Base-by-base conservation (phyloP, 2,888 invertebrate genomes). In the Conus canariensis region DNA sequence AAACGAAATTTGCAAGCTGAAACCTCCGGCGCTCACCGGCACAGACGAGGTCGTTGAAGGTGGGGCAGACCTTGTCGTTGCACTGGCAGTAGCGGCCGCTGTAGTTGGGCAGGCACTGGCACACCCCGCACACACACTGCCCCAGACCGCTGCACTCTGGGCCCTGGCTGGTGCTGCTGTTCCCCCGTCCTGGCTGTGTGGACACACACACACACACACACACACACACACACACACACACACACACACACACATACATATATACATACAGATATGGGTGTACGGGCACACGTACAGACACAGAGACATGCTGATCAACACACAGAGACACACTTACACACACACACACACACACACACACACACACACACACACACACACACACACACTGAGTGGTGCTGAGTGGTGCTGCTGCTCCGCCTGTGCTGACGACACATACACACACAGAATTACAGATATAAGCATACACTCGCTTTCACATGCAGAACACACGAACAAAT, bases 21-120 rank as follows among this genome's bases (percentile, higher is more conserved):
- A 45, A 45, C 45, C 45, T 45, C 45, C 45, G 45, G 45, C 45
- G 45, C 93, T 91, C 80, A 96, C 96, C 96, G 92, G 95, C 96
- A 93, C 97, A 97, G 30, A 97, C 94, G 92, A 96, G 94, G 14
- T 97, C 96, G 92, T 97, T 96, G 94, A 96, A 97, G 92, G 94
- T 95, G 88, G 95, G 94, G 96, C 99, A 99, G 60, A 98, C 98
- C 97, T 98, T 99, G 97, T 99, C 98, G 96, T 99, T 99, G 96
- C 99, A 99, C 96, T 99, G 98, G 96, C 99, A 99, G 97, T 97
- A 98, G 90, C 97, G 97, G 0, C 98, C 98, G 80, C 97, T 97
- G 91, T 95, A 96, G 88, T 95, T 91, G 9, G 95, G 92, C 60
- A 94, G 92, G 93, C 97, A 97, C 87, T 96, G 95, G 94, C 97